Evolutionary conservation across 2,113 vertebrate species (phyloP).

Genomic region (Melanocharis versteri): DNA sequence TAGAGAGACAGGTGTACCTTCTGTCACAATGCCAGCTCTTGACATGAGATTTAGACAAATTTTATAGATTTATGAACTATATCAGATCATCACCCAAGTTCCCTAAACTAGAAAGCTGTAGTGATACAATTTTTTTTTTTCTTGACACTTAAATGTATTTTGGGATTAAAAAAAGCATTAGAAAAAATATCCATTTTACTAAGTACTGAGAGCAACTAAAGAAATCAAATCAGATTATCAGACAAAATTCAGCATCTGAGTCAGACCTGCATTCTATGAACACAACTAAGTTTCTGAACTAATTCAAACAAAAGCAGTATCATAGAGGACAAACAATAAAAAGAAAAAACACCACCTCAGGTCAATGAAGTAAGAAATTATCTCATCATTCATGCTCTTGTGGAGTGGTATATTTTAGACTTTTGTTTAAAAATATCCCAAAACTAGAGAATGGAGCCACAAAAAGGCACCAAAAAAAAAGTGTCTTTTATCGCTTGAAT

Average conservation of each 20-base stretch:
- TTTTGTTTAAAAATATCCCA: neutral
- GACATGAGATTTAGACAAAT: neutral
- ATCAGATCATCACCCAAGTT: neutral
- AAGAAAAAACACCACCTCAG: fast-evolving
- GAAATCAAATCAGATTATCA: neutral
- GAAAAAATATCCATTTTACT: neutral
- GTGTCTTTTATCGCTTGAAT: neutral
- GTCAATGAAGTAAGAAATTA: neutral
- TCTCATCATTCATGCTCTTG: neutral
- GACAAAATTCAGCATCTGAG: neutral
- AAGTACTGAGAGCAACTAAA: neutral
- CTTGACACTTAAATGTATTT: neutral
- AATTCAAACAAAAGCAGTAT: neutral
- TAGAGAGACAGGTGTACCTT: neutral
- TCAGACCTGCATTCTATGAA: neutral
- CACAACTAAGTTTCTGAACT: neutral
- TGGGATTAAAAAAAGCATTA: neutral
- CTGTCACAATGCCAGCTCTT: neutral
- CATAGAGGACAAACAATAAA: neutral
- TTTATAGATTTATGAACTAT: neutral
- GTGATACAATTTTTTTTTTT: fast-evolving
- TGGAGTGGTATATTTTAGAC: neutral
- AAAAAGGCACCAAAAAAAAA: neutral
- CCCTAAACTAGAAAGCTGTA: neutral
- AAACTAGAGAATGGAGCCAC: neutral